A percentile compares a stretch with the other conserved stretches of the same genome.
Evolutionary conservation across 2,888 invertebrate genomes (phyloP).

Genomic region (Synanthedon formicaeformis): DNA sequence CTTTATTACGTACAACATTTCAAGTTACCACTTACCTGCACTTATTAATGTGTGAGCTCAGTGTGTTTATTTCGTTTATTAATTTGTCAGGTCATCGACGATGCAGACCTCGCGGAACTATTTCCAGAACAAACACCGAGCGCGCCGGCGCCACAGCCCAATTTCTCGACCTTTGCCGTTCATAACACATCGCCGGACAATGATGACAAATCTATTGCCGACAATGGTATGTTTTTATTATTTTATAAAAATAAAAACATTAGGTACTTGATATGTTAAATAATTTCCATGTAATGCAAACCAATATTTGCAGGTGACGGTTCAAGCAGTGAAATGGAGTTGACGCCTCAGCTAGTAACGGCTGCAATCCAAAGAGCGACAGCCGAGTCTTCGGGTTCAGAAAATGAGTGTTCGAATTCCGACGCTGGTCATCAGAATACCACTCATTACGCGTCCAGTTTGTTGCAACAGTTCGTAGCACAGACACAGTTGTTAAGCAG

Average conservation of each 20-base stretch:
- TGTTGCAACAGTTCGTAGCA: conserved; percentile 84
- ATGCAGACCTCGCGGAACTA: conserved; percentile 83
- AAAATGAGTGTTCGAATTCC: conserved; percentile 74
- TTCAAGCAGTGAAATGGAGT: conserved; percentile 81
- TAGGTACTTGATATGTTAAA: background rate
- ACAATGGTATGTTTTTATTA: conserved; percentile 44
- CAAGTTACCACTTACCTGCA: no score
- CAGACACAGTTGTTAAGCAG: conserved; percentile 79
- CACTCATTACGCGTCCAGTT: conserved; percentile 77
- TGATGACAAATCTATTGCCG: conserved; percentile 62
- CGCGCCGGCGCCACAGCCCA: conserved; percentile 71
- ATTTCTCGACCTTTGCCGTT: conserved; percentile 66
- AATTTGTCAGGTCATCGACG: conserved; percentile 75
- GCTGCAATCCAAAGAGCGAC: conserved; percentile 82
- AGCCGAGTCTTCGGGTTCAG: conserved; percentile 76
- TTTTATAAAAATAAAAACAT: background rate
- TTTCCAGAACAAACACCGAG: conserved; percentile 76
- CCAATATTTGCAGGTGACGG: conserved; percentile 58
- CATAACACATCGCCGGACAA: conserved; percentile 47
- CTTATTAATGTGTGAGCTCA: background rate
- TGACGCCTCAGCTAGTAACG: conserved; percentile 79
- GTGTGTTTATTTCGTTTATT: background rate
- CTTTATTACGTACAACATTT: no score
- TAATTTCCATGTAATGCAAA: background rate
- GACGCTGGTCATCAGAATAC: conserved; percentile 65